A percentile compares a stretch with the other conserved stretches of the same genome.
These are phyloP conservation scores for Escarpia spicata DNA, from an alignment of 2,888 invertebrate genomes.

Conservation along the genomic window DNA sequence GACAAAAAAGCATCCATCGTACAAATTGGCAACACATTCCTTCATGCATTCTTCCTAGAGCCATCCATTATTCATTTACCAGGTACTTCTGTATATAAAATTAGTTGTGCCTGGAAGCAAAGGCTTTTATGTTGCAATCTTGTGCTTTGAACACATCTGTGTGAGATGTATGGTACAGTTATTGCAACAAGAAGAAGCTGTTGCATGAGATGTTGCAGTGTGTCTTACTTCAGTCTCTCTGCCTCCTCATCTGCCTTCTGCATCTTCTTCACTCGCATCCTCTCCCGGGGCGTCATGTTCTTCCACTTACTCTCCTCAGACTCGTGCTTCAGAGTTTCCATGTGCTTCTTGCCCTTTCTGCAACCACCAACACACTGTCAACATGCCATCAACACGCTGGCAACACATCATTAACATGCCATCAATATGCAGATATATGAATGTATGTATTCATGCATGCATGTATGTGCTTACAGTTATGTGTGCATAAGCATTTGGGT, in stretches of 20 bases:
- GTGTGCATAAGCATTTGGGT: too few relatives aligned
- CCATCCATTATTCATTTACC: too few relatives aligned
- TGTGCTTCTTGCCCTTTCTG: constrained; percentile 52
- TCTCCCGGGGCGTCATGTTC: constrained; percentile 59
- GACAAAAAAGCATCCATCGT: too few relatives aligned
- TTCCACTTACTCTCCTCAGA: constrained; percentile 51
- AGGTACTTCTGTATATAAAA: too few relatives aligned
- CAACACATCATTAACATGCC: background rate
- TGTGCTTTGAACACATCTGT: too few relatives aligned
- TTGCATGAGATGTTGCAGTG: background rate
- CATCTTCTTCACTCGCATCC: constrained; percentile 60
- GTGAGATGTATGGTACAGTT: too few relatives aligned
- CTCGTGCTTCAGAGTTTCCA: constrained; percentile 52
- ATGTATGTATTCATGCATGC: too few relatives aligned
- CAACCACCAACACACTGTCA: background rate
- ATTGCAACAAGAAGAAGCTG: background rate
- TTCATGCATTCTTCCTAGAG: too few relatives aligned
- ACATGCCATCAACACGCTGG: background rate
- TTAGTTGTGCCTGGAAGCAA: too few relatives aligned
- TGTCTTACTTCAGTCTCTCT: constrained; percentile 51
- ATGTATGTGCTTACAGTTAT: too few relatives aligned
- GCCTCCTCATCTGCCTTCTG: constrained; percentile 60
- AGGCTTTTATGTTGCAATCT: too few relatives aligned
- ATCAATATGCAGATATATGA: background rate
- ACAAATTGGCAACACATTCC: too few relatives aligned